A percentile compares a stretch with the other conserved stretches of the same genome.
Conservation (phyloP, 2,113 vertebrate genomes). For the Platichthys stellatus region DNA sequence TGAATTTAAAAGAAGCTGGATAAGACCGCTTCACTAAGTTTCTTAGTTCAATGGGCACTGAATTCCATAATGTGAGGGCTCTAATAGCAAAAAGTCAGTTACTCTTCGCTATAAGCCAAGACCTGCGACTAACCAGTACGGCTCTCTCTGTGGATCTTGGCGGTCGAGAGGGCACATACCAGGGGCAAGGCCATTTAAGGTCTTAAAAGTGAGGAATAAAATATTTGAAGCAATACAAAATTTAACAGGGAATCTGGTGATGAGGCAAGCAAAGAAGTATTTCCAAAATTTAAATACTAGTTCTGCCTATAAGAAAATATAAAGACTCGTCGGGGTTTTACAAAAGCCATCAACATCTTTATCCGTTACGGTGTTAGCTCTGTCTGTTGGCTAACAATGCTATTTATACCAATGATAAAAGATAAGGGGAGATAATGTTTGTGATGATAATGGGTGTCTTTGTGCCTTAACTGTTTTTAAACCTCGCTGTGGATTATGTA, state of each 20-base stretch:
- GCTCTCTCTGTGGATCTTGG: too few species aligned
- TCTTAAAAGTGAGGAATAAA: too few species aligned
- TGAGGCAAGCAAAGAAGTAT: too few species aligned
- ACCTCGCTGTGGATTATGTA: constrained; percentile 16
- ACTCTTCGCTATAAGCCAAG: not conserved
- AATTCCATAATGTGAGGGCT: not conserved
- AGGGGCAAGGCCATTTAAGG: too few species aligned
- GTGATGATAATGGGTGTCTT: not conserved
- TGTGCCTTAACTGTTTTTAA: too few species aligned
- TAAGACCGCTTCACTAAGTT: too few species aligned
- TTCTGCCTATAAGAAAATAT: too few species aligned
- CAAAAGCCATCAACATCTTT: not conserved
- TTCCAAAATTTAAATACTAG: too few species aligned
- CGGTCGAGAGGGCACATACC: too few species aligned
- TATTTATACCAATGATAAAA: not conserved
- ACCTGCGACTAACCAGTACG: not conserved
- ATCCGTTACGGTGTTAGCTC: not conserved
- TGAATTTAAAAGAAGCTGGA: not conserved
- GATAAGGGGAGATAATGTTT: not conserved
- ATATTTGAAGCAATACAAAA: too few species aligned
- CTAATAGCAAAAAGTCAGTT: not conserved
- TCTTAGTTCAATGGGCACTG: too few species aligned
- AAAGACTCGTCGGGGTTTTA: not conserved
- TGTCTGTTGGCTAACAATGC: not conserved
- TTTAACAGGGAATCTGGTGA: too few species aligned